Evolutionary conservation across 2,888 invertebrate genomes (phyloP), one percentile per base, ranked within the genome.

Genomic region (Lepidocyrtinus sp.): DNA sequence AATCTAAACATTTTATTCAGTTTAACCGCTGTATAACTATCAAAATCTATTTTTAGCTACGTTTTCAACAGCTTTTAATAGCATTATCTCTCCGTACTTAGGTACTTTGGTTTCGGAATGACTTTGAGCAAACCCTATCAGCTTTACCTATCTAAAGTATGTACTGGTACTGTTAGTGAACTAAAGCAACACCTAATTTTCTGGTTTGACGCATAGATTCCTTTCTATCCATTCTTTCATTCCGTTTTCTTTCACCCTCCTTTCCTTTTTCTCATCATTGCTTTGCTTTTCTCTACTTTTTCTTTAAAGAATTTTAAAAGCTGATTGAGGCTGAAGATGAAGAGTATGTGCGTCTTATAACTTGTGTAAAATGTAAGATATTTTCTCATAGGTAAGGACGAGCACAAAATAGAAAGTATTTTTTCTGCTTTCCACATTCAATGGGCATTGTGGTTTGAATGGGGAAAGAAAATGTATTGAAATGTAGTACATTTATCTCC

Each of bases 181-280:
- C 45, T 73, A 22, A 46, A 67, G 36, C 72, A 74, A 65, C 64
- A 64, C 73, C 73, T 73, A 64, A 55, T 73, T 73, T 73, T 73
- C 65, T 24, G 17, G 7, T 26, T 65, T 64, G 55, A 63, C 73
- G 24, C 67, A 25, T 17, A 62, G 17, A 61, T 50, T 64, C 12
- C 17, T 17, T 26, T 22, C 9, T 17, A 15, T 50, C n/a, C 17
- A 50, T 50, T 50, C 50, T 50, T 50, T 50, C 50, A 50, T 50
- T 17, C 50, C 15, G 50, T 50, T 50, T 50, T 17, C 50, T 50
- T 50, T 50, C 17, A 25, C 15, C 62, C 27, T 26, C 17, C 26
- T 64, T 22, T 19, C n/a, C 9, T 64, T 59, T 27, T 36, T 70
- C 61, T 61, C n/a, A 5, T 50, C 46, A 46, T 64, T n/a, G 50